A percentile compares a stretch with the other conserved stretches of the same genome.
These are phyloP conservation scores for Philopotamus ludificatus DNA, from an alignment of 1,140 invertebrate species.

Conservation along the genomic window DNA sequence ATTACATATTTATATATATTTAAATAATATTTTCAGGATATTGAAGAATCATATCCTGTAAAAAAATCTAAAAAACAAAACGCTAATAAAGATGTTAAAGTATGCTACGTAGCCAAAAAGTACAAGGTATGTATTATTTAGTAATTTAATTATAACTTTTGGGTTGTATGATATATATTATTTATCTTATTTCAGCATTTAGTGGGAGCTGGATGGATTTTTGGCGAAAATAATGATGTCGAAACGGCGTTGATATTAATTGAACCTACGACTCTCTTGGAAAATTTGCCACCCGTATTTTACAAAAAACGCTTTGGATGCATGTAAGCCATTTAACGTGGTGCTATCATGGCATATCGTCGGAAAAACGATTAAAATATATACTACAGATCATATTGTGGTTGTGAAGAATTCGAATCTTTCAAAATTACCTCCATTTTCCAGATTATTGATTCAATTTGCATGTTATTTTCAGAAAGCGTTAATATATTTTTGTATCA, in stretches of 20 bases:
- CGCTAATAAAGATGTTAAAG: constrained; percentile 26
- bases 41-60: not conserved
- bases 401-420: too few species aligned
- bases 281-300: constrained; percentile 34
- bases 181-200: constrained; percentile 28
- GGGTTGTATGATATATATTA: not conserved
- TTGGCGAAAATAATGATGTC: constrained; percentile 18
- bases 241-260: constrained; percentile 33
- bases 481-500: too few species aligned
- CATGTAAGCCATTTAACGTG: too few species aligned
- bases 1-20: not conserved
- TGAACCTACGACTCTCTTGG: constrained; percentile 34
- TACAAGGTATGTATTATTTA: constrained; percentile 35
- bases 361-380: too few species aligned
- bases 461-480: too few species aligned
- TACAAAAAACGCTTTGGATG: constrained; percentile 35
- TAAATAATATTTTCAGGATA: constrained; percentile 22
- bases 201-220: constrained; percentile 34
- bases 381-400: too few species aligned
- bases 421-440: too few species aligned
- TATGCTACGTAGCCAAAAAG: constrained; percentile 26
- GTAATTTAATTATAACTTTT: not conserved
- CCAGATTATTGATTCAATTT: too few species aligned
- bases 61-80: constrained; percentile 23
- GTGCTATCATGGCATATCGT: too few species aligned